These are phyloP conservation scores for Colostygia pectinataria DNA, from an alignment of 2,888 invertebrate genomes.

Conservation along the genomic window DNA sequence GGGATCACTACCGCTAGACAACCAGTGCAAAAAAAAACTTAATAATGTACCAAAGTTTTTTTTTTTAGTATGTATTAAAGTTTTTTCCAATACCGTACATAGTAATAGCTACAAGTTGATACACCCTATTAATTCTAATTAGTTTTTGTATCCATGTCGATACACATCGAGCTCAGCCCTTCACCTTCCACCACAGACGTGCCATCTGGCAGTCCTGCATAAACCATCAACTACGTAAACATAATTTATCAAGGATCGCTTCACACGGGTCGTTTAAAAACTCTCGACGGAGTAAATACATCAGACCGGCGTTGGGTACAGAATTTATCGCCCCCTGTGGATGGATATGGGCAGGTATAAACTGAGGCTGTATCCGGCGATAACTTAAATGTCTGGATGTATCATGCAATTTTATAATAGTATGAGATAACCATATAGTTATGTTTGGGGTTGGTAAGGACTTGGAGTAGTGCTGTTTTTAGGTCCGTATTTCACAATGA, in stretches of 20 bases:
- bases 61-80: too few relatives aligned
- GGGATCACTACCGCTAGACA: too few relatives aligned
- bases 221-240: slow-evolving; percentile 22
- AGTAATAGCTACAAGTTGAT: too few relatives aligned
- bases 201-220: slow-evolving; percentile 5
- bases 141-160: too few relatives aligned
- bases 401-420: slow-evolving; percentile 3
- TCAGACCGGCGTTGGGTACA: slow-evolving; percentile 38
- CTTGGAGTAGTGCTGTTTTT: too few relatives aligned
- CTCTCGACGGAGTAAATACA: slow-evolving; percentile 47
- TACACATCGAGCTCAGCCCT: background rate
- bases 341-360: slow-evolving; percentile 40
- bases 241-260: slow-evolving; percentile 47
- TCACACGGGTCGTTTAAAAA: slow-evolving; percentile 43
- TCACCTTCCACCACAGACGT: background rate
- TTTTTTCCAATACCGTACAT: too few relatives aligned
- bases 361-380: slow-evolving; percentile 20
- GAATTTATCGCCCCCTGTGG: slow-evolving; percentile 43
- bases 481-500: too few relatives aligned
- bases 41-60: too few relatives aligned
- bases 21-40: too few relatives aligned
- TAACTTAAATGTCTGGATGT: slow-evolving; percentile 9
- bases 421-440: too few relatives aligned
- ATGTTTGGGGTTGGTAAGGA: too few relatives aligned
- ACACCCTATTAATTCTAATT: too few relatives aligned